Percentiles rank a stretch among this genome's conserved stretches.
Evolutionary conservation across 2,113 vertebrate genomes (phyloP).

Genomic region (Camelus bactrianus): DNA sequence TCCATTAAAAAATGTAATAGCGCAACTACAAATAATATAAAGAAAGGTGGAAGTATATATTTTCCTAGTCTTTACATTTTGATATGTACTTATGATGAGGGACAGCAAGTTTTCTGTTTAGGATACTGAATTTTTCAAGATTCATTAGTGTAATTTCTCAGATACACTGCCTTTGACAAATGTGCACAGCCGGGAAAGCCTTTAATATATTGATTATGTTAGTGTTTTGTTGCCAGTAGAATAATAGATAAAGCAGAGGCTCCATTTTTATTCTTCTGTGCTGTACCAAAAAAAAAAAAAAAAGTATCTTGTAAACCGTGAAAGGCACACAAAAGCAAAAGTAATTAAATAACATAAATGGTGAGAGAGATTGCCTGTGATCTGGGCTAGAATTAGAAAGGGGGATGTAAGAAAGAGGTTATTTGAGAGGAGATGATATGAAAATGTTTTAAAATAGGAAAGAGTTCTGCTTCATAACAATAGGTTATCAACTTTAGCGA

Average conservation of each 20-base stretch:
- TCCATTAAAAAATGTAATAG: slow-evolving; percentile 29
- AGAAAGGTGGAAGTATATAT: slow-evolving; percentile 43
- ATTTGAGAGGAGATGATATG: slow-evolving; percentile 38
- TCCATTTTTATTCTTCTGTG: slow-evolving; percentile 70
- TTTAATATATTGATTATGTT: slow-evolving; percentile 79
- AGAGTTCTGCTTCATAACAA: slow-evolving; percentile 38
- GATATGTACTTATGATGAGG: slow-evolving; percentile 35
- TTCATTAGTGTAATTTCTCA: slow-evolving; percentile 76
- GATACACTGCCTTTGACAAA: slow-evolving; percentile 75
- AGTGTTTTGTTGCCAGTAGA: slow-evolving; percentile 74
- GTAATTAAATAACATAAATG: slow-evolving; percentile 73
- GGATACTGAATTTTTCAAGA: slow-evolving; percentile 64
- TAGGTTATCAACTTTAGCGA: not conserved
- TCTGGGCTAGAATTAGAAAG: slow-evolving; percentile 19
- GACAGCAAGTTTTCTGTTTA: slow-evolving; percentile 44
- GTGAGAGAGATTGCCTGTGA: slow-evolving; percentile 36
- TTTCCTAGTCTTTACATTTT: slow-evolving; percentile 14
- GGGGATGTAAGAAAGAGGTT: not conserved
- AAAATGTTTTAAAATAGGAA: slow-evolving; percentile 56
- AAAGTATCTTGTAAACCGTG: slow-evolving; percentile 46
- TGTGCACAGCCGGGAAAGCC: slow-evolving; percentile 60
- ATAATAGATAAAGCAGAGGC: slow-evolving; percentile 70
- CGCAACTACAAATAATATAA: slow-evolving; percentile 19
- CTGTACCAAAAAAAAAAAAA: not conserved
- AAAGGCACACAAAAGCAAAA: slow-evolving; percentile 59